A percentile compares a stretch with the other conserved stretches of the same genome.
These are phyloP conservation scores for Anarsia innoxiella DNA, from an alignment of 2,888 invertebrate species.

Conservation along the genomic window DNA sequence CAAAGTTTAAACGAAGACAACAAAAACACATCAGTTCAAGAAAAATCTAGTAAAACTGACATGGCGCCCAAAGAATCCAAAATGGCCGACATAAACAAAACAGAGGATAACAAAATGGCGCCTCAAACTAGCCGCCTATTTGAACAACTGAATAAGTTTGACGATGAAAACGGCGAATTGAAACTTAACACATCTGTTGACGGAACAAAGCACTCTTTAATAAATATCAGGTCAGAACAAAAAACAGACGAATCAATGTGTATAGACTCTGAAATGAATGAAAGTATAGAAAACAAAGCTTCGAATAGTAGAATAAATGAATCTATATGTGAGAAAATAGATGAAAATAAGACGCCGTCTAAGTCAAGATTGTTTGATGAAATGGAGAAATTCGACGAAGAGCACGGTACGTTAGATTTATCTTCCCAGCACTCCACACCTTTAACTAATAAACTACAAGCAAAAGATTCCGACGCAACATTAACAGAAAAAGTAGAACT, in stretches of 20 bases:
- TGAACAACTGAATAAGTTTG: conserved; percentile 41
- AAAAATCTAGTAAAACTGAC: not conserved
- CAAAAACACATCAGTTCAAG: not conserved
- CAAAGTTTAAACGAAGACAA: conserved; percentile 17
- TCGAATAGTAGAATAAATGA: conserved; percentile 3
- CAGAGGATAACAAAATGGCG: conserved; percentile 6
- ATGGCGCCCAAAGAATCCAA: not conserved
- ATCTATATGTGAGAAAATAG: not conserved
- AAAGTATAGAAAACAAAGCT: conserved; percentile 8
- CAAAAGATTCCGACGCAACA: conserved; percentile 16
- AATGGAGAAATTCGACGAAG: conserved; percentile 40
- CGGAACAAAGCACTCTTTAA: too few relatives aligned
- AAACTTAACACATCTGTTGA: too few relatives aligned
- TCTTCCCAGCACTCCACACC: conserved; percentile 24
- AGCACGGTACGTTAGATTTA: conserved; percentile 28
- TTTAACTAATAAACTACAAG: conserved; percentile 18
- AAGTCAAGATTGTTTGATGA: conserved; percentile 37
- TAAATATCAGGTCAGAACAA: too few relatives aligned
- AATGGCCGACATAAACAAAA: conserved; percentile 10
- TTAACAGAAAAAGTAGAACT: conserved; percentile 26
- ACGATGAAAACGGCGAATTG: conserved; percentile 35
- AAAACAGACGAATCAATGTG: too few relatives aligned
- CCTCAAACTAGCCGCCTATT: conserved; percentile 29
- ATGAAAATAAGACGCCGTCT: conserved; percentile 16
- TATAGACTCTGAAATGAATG: conserved; percentile 4